Evolutionary conservation across 2,888 invertebrate species (phyloP).

Genomic region (Lampropteryx suffumata): DNA sequence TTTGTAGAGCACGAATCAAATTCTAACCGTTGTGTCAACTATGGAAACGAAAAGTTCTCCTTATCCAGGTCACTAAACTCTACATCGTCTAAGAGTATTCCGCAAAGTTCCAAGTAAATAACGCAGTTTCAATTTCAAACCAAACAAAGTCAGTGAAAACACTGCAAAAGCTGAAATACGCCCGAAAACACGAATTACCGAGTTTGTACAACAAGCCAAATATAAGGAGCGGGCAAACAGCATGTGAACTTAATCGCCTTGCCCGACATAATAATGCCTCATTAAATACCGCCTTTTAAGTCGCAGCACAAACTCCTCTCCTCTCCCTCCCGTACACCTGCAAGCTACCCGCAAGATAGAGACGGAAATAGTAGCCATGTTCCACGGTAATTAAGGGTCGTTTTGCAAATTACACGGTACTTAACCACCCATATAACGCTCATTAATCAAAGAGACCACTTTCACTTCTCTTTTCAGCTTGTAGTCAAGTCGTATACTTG

Average conservation of each 20-base stretch:
- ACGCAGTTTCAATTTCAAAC: constrained; percentile 6
- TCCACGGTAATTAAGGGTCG: constrained; percentile 86
- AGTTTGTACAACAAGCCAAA: constrained; percentile 70
- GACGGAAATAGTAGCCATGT: constrained; percentile 74
- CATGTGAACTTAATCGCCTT: constrained; percentile 78
- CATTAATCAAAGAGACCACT: constrained; percentile 83
- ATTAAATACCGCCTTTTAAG: constrained; percentile 78
- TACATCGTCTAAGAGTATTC: background rate
- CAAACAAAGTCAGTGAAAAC: constrained; percentile 15
- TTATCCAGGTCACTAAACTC: too few species aligned
- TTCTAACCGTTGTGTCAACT: too few species aligned
- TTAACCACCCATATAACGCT: constrained; percentile 87
- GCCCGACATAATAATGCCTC: constrained; percentile 80
- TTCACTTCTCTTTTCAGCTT: constrained; percentile 52
- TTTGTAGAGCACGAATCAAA: too few species aligned
- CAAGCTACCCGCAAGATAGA: constrained; percentile 51
- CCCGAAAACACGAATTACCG: constrained; percentile 52
- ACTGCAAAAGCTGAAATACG: constrained; percentile 28
- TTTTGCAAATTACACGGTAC: constrained; percentile 90
- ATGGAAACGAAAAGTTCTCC: too few species aligned
- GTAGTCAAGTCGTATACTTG: constrained; percentile 26
- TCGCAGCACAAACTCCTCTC: constrained; percentile 56
- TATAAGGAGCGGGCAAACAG: constrained; percentile 77
- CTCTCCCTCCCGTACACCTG: constrained; percentile 52
- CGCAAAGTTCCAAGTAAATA: constrained; percentile 11